Conservation (phyloP, 2,113 vertebrate species). For the Cyanocitta stelleri region DNA sequence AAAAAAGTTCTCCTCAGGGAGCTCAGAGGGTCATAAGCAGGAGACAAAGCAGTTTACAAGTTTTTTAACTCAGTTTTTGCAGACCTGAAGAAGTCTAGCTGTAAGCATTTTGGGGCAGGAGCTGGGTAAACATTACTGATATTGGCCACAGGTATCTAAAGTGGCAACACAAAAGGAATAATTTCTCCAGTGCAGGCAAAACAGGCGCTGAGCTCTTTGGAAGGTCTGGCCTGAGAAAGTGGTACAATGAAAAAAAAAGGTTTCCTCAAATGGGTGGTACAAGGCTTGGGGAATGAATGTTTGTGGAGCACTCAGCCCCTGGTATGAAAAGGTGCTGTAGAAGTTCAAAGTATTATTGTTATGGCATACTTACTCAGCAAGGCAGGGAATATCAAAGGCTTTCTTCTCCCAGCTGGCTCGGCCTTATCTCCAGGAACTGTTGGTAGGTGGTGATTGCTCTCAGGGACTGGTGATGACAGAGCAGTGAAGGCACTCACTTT, state of each 20-base stretch:
- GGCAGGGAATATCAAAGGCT: constrained; percentile 52
- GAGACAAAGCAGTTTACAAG: not conserved
- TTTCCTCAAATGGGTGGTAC: not conserved
- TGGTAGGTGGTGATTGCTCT: constrained; percentile 46
- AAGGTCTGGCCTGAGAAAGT: not conserved
- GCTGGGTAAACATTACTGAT: not conserved
- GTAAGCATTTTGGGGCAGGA: not conserved
- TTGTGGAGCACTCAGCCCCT: constrained; percentile 45
- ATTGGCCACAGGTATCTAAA: not conserved
- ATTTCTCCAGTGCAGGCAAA: not conserved
- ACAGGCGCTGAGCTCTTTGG: not conserved
- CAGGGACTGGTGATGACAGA: constrained; percentile 2
- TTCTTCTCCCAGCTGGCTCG: constrained; percentile 16
- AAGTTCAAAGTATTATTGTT: constrained; percentile 56
- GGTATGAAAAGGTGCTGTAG: constrained; percentile 35
- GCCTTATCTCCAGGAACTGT: constrained; percentile 38
- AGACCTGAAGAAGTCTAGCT: not conserved
- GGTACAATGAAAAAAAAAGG: not conserved
- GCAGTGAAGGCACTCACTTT: not conserved
- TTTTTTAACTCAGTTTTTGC: not conserved
- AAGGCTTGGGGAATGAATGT: not conserved
- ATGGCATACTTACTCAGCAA: constrained; percentile 35
- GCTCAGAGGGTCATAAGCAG: not conserved
- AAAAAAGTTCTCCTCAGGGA: not conserved
- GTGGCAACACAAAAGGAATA: not conserved